Percentiles rank a stretch among this genome's conserved stretches.
phyloP scores from a whole-genome alignment of 2,888 invertebrate species.

The Hybos culiciformis region DNA sequence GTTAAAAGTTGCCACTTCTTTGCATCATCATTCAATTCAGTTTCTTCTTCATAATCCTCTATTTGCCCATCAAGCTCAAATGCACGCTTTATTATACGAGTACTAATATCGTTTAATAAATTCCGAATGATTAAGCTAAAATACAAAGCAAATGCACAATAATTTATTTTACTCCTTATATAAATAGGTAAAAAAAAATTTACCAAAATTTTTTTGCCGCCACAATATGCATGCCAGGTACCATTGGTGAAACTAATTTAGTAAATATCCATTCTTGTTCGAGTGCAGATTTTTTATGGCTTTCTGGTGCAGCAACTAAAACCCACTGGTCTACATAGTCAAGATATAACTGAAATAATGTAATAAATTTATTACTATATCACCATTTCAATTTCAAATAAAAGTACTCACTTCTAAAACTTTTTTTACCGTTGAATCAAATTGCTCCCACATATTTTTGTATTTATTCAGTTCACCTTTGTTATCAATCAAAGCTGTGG shows the following conservation, averaged over 20 bases:
- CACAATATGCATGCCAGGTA: slow-evolving; percentile 56
- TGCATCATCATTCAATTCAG: slow-evolving; percentile 20
- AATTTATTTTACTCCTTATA: too few species aligned
- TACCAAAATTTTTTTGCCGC: slow-evolving; percentile 69
- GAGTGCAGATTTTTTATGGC: slow-evolving; percentile 54
- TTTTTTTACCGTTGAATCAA: slow-evolving; percentile 61
- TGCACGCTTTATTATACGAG: slow-evolving; percentile 36
- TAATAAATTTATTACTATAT: background rate
- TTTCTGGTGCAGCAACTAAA: slow-evolving; percentile 36
- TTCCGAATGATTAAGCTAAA: slow-evolving; percentile 34
- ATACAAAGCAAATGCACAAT: too few species aligned
- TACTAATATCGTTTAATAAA: slow-evolving; percentile 37
- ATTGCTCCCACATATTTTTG: slow-evolving; percentile 49
- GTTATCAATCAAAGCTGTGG: slow-evolving; percentile 41
- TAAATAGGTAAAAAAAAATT: too few species aligned
- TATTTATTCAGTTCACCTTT: slow-evolving; percentile 38
- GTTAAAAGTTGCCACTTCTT: slow-evolving; percentile 32
- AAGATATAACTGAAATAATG: slow-evolving; percentile 53
- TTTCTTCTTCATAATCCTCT: slow-evolving; percentile 24
- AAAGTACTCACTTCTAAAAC: slow-evolving; percentile 47
- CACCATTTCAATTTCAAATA: background rate
- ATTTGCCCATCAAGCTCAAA: slow-evolving; percentile 34
- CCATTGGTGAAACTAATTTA: slow-evolving; percentile 60
- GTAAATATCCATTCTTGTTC: slow-evolving; percentile 85
- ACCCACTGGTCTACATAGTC: slow-evolving; percentile 78